A percentile compares a stretch with the other conserved stretches of the same genome.
phyloP scores from a whole-genome alignment of 2,113 vertebrate species.

The Anguilla japonica region DNA sequence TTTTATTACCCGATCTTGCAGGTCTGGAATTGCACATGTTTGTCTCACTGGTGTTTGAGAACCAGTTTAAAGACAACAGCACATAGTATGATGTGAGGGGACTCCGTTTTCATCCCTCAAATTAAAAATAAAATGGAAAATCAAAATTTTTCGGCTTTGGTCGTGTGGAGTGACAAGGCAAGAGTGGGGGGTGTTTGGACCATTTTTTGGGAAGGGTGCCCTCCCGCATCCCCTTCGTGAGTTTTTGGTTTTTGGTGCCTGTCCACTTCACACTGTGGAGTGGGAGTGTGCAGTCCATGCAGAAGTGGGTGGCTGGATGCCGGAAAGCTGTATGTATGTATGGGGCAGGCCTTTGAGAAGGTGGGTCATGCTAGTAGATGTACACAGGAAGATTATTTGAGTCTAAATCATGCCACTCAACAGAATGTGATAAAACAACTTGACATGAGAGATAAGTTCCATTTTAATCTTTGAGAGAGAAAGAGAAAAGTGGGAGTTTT shows the following conservation, averaged over 20 bases:
- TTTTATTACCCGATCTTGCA: background rate
- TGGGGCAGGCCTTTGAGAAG: constrained; percentile 89
- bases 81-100: constrained; percentile 53
- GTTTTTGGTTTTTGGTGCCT: constrained; percentile 62
- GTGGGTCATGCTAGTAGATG: constrained; percentile 99
- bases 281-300: constrained; percentile 79
- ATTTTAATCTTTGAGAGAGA: constrained; percentile 85
- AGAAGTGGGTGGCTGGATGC: constrained; percentile 65
- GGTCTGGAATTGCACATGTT: background rate
- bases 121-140: constrained; percentile 49
- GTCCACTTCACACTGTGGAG: constrained; percentile 77
- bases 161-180: constrained; percentile 63
- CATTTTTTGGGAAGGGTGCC: constrained; percentile 57
- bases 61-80: constrained; percentile 71
- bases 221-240: background rate
- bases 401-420: constrained; percentile 99
- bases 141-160: constrained; percentile 31
- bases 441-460: constrained; percentile 99
- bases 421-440: constrained; percentile 99
- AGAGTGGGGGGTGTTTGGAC: constrained; percentile 37
- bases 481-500: constrained; percentile 55
- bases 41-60: constrained; percentile 12
- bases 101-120: constrained; percentile 47
- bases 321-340: constrained; percentile 78
- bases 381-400: constrained; percentile 99